A percentile compares a stretch with the other conserved stretches of the same genome.
Evolutionary conservation across 2,888 invertebrate species (phyloP).

Genomic region (Eurytoma adleriae): DNA sequence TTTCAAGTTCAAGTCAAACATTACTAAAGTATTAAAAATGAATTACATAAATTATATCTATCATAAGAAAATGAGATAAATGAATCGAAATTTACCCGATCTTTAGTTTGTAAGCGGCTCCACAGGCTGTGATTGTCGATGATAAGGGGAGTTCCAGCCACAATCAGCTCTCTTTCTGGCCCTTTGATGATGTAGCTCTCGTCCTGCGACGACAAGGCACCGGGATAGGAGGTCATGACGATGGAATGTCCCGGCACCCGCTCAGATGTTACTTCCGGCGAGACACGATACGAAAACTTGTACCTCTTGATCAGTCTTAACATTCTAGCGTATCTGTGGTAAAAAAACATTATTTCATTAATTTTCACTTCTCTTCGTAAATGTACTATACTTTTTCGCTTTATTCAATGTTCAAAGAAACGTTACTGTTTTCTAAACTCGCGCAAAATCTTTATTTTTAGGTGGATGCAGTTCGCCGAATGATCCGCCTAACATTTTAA

Average conservation of each 20-base stretch:
- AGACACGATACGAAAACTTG: conserved; percentile 85
- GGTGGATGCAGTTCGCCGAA: too few species aligned
- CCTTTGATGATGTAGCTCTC: conserved; percentile 85
- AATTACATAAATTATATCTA: background rate
- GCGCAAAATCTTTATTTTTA: too few species aligned
- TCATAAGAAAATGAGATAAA: conserved; percentile 1
- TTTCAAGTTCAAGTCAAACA: background rate
- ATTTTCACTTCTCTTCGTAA: too few species aligned
- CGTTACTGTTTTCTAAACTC: too few species aligned
- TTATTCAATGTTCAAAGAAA: too few species aligned
- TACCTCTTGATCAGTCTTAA: conserved; percentile 90
- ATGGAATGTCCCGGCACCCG: conserved; percentile 83
- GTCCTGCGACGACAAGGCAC: conserved; percentile 88
- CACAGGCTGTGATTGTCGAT: conserved; percentile 85
- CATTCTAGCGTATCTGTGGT: conserved; percentile 85
- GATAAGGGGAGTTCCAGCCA: conserved; percentile 87
- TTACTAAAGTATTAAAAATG: too few species aligned
- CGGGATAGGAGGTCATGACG: conserved; percentile 91
- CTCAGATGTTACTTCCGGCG: conserved; percentile 71
- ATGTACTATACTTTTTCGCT: too few species aligned
- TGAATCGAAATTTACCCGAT: conserved; percentile 76
- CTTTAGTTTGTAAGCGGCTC: conserved; percentile 82
- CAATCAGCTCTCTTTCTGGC: conserved; percentile 78
- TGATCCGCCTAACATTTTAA: too few species aligned
- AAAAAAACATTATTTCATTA: background rate